These are phyloP conservation scores for Bucorvus abyssinicus DNA, from an alignment of 2,797 vertebrate species.

Conservation along the genomic window DNA sequence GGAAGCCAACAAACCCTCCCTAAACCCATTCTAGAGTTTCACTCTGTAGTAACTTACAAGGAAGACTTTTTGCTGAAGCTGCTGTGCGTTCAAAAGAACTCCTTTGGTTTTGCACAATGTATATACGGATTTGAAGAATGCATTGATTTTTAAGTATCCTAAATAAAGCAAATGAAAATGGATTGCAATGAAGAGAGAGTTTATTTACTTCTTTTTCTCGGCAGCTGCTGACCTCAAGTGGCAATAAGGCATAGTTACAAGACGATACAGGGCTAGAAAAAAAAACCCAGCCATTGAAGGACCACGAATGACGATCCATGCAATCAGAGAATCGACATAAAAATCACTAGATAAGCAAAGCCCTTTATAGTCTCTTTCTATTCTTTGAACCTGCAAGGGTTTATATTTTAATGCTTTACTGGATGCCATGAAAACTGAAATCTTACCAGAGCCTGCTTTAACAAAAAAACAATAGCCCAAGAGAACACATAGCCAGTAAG, in stretches of 20 bases:
- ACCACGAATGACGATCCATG: neutral
- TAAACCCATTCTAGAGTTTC: neutral
- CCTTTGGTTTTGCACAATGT: constrained; percentile 30
- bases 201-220: neutral
- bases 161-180: constrained; percentile 52
- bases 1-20: neutral
- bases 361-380: neutral
- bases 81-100: neutral
- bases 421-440: neutral
- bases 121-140: constrained; percentile 38
- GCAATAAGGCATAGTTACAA: constrained; percentile 23
- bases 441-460: neutral
- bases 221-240: constrained; percentile 68
- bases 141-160: constrained; percentile 54
- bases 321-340: neutral
- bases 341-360: neutral
- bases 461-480: neutral
- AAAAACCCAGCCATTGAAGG: neutral
- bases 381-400: neutral
- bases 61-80: constrained; percentile 5
- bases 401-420: neutral
- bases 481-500: neutral
- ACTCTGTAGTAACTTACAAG: neutral
- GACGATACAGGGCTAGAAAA: neutral
- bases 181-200: neutral